Conservation (phyloP, 2,888 invertebrate genomes). For the Deroplatys truncata region DNA sequence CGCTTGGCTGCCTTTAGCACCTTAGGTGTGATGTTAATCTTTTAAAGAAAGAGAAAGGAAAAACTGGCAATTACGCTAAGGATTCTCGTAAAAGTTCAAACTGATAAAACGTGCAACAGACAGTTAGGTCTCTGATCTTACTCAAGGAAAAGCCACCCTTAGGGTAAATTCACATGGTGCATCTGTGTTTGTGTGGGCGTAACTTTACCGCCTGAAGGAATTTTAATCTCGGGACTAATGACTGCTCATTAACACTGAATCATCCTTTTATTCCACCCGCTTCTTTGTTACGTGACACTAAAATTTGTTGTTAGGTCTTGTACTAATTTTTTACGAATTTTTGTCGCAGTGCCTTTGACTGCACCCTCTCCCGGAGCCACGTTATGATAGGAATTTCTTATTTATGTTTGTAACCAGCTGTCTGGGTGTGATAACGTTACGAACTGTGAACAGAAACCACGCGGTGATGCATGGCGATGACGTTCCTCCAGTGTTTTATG, state of each 20-base stretch:
- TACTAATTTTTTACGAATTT: neutral
- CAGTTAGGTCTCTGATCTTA: no score
- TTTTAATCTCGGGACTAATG: neutral
- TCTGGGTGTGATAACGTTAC: neutral
- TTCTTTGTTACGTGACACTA: neutral
- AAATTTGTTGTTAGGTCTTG: neutral
- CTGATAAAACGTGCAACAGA: no score
- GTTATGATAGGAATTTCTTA: neutral
- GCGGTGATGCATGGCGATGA: neutral
- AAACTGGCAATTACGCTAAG: no score
- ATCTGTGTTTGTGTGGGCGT: neutral
- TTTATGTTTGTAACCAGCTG: conserved; percentile 4
- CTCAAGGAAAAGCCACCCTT: no score
- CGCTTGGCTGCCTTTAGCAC: no score
- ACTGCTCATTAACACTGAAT: neutral
- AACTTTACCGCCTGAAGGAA: neutral
- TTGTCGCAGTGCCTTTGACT: neutral
- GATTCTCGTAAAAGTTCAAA: no score
- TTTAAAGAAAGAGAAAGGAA: no score
- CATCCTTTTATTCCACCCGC: neutral
- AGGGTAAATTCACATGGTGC: neutral
- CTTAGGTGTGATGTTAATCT: no score
- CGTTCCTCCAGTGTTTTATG: neutral
- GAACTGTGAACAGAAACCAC: neutral
- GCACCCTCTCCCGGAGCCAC: neutral